Evolutionary conservation across 2,113 vertebrate genomes (phyloP), one percentile per base, ranked within the genome.

Genomic region (Helogale parvula): DNA sequence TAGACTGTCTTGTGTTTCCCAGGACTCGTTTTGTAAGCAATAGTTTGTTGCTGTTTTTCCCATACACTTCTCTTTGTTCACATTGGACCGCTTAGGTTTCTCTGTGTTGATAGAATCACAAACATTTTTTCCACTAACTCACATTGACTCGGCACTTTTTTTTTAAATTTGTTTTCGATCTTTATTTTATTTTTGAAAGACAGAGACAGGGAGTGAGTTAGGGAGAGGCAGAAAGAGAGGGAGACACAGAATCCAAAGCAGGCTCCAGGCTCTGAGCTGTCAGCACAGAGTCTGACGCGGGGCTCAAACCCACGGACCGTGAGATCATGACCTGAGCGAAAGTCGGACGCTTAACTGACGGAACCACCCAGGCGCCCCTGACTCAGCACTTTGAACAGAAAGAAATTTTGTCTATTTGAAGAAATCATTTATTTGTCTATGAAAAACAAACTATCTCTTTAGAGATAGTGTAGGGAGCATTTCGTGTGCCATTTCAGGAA

Each of bases 41-140:
- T 23, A 71, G 33, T 89, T 76, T 63, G 63, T 45, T 31, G 16
- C 33, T 68, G 3, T 76, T 86, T 86, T 80, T 88, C 25, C 60
- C 14, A 23, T 33, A 9, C n/a, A 74, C 15, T 72, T 60, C 16
- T 2, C 31, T 85, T 71, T 96, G 27, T 83, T 71, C 31, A 84
- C n/a, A n/a, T 15, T 88, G 38, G 21, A 88, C 72, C 57, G 77
- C 4, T 81, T 90, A 71, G 7, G 41, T 60, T 93, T 97, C 45
- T 90, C 69, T 90, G 6, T 92, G 47, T 96, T 85, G 63, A 54
- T 41, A 19, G 47, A 96, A 89, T 91, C 47, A 88, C 72, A 86
- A 38, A 95, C 74, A 17, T 5, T 19, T 97, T 93, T 86, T 33
- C 15, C 50, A 50, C 3, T 94, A 35, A 63, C 19, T 41, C 21